Evolutionary conservation across 2,113 vertebrate genomes (phyloP), one percentile per base, ranked within the genome.

Genomic region (Melanerpes formicivorus): DNA sequence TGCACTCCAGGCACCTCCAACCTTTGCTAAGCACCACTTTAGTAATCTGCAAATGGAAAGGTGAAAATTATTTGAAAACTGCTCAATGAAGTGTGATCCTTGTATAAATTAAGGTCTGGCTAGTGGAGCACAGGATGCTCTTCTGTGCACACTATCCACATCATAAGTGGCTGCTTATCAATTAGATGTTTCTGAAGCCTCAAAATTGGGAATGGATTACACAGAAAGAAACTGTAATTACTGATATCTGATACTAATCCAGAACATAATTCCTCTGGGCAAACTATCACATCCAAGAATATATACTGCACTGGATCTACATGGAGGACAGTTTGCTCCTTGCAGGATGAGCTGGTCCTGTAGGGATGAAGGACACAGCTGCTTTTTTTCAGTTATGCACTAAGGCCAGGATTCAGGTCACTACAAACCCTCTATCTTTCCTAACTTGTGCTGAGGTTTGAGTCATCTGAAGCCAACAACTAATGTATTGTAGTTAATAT

Each of bases 1-100:
- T 99, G 90, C 99, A 99, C 96, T 99, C 99, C 73, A 99, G 97
- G 95, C 99, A 99, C 86, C 99, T 97, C 99, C 99, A 99, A 17
- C 99, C 99, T 97, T 99, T 99, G 95, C 98, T 99, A 37, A 99
- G 98, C 56, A 99, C 97, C 84, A 99, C 99, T 91, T 98, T 98
- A 7, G 98, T 99, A 76, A 99, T 98, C 99, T 99, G 96, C 22
- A 96, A 77, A 93, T 63, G 42, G 89, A 59, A 95, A 94, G 89
- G 59, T 32, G 70, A 56, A 32, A 32, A 69, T 69, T 26, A 93
- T n/a, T 60, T 65, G 32, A 5, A 72, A 72, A 29, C 3, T 11
- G 65, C 64, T 55, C 52, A 9, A 12, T 26, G 37, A 73, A 69
- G 46, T 30, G 64, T 1, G 6, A 71, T 9, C 4, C 3, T 13